Evolutionary conservation across 2,113 vertebrate species (phyloP).

Genomic region (Oreochromis aureus): DNA sequence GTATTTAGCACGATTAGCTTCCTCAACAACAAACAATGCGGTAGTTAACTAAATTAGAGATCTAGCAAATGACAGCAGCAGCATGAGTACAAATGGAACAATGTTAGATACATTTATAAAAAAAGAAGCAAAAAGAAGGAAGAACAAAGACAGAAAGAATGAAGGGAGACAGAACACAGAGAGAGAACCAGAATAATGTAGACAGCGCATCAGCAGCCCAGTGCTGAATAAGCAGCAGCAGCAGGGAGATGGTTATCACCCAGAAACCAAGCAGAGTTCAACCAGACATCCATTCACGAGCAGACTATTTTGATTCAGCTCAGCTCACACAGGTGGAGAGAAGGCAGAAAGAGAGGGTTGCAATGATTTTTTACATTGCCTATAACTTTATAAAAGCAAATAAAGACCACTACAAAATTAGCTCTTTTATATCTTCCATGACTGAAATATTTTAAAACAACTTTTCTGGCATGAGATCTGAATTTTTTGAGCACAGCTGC

Average conservation of each 20-base stretch:
- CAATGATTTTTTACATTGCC: neutral
- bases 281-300: neutral
- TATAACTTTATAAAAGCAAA: neutral
- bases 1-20: neutral
- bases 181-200: constrained; percentile 6
- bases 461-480: neutral
- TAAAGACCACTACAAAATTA: fast-evolving
- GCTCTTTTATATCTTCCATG: neutral
- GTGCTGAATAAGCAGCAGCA: constrained; percentile 56
- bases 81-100: neutral
- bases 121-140: neutral
- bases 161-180: neutral
- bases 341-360: neutral
- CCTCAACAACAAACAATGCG: neutral
- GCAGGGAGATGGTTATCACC: neutral
- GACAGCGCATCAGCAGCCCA: neutral
- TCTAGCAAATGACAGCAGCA: neutral
- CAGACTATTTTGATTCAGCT: constrained; percentile 3
- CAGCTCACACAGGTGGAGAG: neutral
- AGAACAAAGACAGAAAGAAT: neutral
- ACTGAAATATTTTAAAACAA: neutral
- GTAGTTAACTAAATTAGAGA: neutral
- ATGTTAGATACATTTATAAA: neutral
- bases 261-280: constrained; percentile 7
- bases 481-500: neutral